Conservation (phyloP, 2,113 vertebrate species). For the Zosterops pallidus region DNA sequence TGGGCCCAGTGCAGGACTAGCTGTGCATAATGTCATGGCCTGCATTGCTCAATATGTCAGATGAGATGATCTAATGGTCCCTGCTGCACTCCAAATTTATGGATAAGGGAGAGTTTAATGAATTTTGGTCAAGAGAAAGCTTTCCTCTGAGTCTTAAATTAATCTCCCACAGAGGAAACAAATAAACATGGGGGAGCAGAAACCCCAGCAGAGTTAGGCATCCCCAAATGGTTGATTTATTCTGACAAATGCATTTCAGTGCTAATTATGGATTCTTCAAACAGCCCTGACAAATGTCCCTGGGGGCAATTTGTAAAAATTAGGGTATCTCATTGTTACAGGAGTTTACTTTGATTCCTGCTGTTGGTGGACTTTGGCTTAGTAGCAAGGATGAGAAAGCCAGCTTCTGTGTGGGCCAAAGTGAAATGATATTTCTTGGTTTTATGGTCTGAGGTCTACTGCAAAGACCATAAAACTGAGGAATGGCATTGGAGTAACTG, state of each 20-base stretch:
- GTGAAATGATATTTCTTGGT: background rate
- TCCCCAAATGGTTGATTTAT: background rate
- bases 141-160: background rate
- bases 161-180: background rate
- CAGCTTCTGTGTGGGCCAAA: background rate
- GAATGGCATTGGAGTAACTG: background rate
- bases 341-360: background rate
- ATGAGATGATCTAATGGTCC: background rate
- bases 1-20: background rate
- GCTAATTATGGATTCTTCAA: background rate
- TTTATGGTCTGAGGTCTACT: background rate
- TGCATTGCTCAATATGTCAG: background rate
- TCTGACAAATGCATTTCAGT: background rate
- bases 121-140: background rate
- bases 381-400: background rate
- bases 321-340: background rate
- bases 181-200: background rate
- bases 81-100: background rate
- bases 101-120: background rate
- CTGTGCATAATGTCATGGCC: background rate
- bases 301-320: background rate
- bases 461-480: background rate
- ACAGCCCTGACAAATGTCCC: background rate
- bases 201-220: background rate
- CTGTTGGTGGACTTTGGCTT: background rate